Evolutionary conservation across 2,888 invertebrate species (phyloP).

Genomic region (Agelastica alni): DNA sequence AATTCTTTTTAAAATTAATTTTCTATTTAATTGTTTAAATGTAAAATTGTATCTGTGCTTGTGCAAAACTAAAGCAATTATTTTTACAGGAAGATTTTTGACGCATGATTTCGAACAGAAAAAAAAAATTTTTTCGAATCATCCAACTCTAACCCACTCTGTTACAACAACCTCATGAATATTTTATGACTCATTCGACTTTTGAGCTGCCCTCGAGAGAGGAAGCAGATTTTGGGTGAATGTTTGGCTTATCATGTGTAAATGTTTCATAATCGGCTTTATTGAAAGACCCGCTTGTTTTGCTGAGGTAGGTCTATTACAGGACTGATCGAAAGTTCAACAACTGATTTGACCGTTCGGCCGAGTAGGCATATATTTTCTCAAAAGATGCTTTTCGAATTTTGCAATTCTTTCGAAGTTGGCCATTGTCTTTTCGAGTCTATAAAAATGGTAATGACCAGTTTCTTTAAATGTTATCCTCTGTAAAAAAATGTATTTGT

Average conservation of each 20-base stretch:
- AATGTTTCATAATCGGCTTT: conserved; percentile 30
- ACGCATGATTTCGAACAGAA: too few species aligned
- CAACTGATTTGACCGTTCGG: background rate
- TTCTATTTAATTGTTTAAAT: too few species aligned
- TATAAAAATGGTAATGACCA: too few species aligned
- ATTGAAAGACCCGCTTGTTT: conserved; percentile 17
- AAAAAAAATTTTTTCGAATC: too few species aligned
- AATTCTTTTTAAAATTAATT: too few species aligned
- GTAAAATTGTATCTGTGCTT: too few species aligned
- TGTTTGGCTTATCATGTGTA: conserved; percentile 28
- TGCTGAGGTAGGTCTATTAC: conserved; percentile 8
- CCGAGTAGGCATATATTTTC: background rate
- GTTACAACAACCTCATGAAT: conserved; percentile 17
- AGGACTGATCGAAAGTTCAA: background rate
- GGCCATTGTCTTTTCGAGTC: too few species aligned
- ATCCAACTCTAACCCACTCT: conserved; percentile 9
- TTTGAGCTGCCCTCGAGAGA: conserved; percentile 22
- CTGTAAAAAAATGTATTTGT: background rate
- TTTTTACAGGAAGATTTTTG: too few species aligned
- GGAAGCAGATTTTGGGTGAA: conserved; percentile 25
- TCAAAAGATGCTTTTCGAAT: background rate
- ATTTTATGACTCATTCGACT: conserved; percentile 27
- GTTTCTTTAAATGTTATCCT: too few species aligned
- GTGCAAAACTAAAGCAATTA: too few species aligned
- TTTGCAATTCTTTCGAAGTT: background rate